A percentile compares a stretch with the other conserved stretches of the same genome.
Evolutionary conservation across 2,113 vertebrate genomes (phyloP).

Genomic region (Heterotis niloticus): DNA sequence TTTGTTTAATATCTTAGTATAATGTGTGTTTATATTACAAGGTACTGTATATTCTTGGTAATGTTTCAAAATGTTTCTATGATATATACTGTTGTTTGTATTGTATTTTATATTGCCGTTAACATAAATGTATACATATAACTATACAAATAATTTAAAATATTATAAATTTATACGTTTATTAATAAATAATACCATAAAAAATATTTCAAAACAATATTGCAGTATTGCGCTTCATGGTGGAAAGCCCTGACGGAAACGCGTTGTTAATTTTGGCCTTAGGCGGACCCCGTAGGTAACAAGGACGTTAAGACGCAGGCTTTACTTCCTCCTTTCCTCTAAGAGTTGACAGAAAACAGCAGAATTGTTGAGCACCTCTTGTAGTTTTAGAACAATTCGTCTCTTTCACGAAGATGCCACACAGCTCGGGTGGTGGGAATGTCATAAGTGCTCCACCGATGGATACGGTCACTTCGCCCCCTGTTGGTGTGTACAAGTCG

Average conservation of each 20-base stretch:
- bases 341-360: no score
- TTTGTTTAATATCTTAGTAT: not conserved
- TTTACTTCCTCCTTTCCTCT: not conserved
- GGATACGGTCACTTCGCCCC: conserved; percentile 24
- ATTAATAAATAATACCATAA: not conserved
- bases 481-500: conserved; percentile 33
- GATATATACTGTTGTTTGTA: no score
- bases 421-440: not conserved
- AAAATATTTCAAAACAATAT: not conserved
- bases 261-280: conserved; percentile 12
- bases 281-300: not conserved
- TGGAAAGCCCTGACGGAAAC: not conserved
- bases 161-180: no score
- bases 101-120: no score
- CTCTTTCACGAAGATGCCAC: not conserved
- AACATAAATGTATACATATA: no score
- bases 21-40: not conserved
- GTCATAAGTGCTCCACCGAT: not conserved
- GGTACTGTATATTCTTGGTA: not conserved
- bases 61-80: not conserved
- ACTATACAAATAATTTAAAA: no score
- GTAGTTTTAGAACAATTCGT: no score
- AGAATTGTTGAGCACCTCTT: no score
- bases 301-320: not conserved
- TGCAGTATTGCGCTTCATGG: not conserved